Evolutionary conservation across 1,140 invertebrate species (phyloP).

Genomic region (Protaetia brevitarsis): DNA sequence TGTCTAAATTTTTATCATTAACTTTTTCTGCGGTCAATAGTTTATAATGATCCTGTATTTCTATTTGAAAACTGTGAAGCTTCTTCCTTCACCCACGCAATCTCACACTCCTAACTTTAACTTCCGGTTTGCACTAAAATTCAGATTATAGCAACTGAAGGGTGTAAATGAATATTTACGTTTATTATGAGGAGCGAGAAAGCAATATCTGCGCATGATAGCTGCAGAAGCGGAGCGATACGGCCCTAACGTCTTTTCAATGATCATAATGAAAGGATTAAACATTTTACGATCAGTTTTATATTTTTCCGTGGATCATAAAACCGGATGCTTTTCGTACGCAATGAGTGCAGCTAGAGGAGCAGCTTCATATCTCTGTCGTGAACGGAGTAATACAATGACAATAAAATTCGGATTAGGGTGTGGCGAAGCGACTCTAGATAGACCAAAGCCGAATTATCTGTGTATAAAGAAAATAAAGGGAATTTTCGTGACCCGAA

Average conservation of each 20-base stretch:
- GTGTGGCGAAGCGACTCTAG: neutral
- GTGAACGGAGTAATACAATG: neutral
- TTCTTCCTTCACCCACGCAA: too few relatives aligned
- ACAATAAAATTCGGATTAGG: conserved; percentile 18
- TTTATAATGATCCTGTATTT: too few relatives aligned
- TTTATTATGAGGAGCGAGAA: neutral
- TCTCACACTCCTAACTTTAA: too few relatives aligned
- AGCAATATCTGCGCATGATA: neutral
- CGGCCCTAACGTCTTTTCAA: conserved; percentile 1
- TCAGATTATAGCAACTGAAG: neutral
- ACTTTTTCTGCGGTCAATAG: too few relatives aligned
- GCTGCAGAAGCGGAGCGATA: neutral
- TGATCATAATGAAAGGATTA: conserved; percentile 17
- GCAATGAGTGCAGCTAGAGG: neutral
- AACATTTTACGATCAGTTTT: conserved; percentile 15
- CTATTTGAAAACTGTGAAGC: too few relatives aligned
- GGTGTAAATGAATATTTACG: conserved; percentile 5
- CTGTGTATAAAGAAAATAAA: conserved; percentile 3
- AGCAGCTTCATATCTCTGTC: neutral
- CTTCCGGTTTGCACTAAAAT: too few relatives aligned
- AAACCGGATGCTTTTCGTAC: conserved; percentile 3
- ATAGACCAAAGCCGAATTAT: conserved; percentile 8
- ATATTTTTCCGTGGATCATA: conserved; percentile 14
- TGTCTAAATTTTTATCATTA: too few relatives aligned
- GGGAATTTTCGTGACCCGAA: neutral